These are phyloP conservation scores for Oikopleura albicans DNA, from an alignment of 23 tunicate species.

Conservation along the genomic window DNA sequence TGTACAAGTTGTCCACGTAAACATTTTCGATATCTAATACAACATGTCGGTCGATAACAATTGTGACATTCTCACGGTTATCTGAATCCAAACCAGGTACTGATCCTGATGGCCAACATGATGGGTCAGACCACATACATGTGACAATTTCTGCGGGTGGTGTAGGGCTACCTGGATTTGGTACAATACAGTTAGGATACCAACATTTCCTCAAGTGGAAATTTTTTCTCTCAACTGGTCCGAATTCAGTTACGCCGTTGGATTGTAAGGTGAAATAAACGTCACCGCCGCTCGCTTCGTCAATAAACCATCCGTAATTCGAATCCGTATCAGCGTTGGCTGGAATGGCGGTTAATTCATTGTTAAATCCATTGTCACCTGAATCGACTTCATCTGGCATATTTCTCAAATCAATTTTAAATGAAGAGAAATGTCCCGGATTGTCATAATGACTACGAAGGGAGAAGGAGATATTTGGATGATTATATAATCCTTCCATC, in stretches of 20 bases:
- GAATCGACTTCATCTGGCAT: not conserved
- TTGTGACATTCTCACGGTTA: not conserved
- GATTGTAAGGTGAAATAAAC: not conserved
- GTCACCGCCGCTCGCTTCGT: not conserved
- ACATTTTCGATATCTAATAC: not conserved
- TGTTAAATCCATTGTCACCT: not conserved
- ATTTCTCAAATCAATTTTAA: not conserved
- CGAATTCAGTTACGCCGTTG: not conserved
- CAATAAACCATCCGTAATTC: not conserved
- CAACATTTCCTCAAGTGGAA: not conserved
- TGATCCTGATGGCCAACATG: not conserved
- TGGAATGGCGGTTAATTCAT: not conserved
- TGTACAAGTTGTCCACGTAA: not conserved
- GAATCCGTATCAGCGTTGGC: not conserved
- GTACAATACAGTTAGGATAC: not conserved
- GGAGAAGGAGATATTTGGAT: not conserved
- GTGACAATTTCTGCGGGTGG: not conserved
- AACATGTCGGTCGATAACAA: slow-evolving; percentile 2
- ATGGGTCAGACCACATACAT: not conserved
- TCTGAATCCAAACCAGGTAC: not conserved
- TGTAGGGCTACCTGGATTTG: not conserved
- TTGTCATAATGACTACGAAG: not conserved
- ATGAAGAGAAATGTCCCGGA: not conserved
- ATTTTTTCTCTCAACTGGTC: not conserved
- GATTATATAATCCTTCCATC: not conserved